Percentiles rank a stretch among this genome's conserved stretches.
phyloP scores from a whole-genome alignment of 2,113 vertebrate genomes.

The Athene cunicularia region DNA sequence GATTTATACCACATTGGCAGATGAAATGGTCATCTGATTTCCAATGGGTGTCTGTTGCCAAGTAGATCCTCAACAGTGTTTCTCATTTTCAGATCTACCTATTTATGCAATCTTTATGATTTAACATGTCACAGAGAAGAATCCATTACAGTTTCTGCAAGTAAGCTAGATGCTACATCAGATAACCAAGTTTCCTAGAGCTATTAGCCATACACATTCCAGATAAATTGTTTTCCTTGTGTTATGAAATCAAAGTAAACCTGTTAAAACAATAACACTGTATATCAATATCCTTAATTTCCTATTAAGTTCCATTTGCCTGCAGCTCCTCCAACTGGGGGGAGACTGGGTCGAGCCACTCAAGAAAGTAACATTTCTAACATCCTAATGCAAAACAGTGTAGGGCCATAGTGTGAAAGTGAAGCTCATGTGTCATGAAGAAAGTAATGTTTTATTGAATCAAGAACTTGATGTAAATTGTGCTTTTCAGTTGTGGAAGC shows the following conservation, averaged over 20 bases:
- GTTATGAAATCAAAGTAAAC: conserved; percentile 3
- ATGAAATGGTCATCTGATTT: background rate
- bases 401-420: background rate
- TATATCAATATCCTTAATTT: background rate
- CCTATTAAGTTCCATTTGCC: background rate
- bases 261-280: background rate
- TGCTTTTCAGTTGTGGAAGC: background rate
- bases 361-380: background rate
- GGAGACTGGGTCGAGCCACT: background rate
- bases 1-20: background rate
- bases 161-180: background rate
- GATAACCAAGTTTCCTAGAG: background rate
- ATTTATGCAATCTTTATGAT: background rate
- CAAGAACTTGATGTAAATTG: background rate
- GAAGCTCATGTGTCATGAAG: background rate
- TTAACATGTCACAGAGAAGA: background rate
- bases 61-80: background rate
- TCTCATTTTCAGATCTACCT: background rate
- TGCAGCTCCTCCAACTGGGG: background rate
- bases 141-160: background rate
- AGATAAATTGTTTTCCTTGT: background rate
- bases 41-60: background rate
- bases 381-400: background rate
- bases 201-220: background rate
- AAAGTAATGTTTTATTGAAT: background rate